Percentiles rank a stretch among this genome's conserved stretches.
Evolutionary conservation across 64 coral and sea anemone genomes (phyloP).

Genomic region (Stylophora pistillata): DNA sequence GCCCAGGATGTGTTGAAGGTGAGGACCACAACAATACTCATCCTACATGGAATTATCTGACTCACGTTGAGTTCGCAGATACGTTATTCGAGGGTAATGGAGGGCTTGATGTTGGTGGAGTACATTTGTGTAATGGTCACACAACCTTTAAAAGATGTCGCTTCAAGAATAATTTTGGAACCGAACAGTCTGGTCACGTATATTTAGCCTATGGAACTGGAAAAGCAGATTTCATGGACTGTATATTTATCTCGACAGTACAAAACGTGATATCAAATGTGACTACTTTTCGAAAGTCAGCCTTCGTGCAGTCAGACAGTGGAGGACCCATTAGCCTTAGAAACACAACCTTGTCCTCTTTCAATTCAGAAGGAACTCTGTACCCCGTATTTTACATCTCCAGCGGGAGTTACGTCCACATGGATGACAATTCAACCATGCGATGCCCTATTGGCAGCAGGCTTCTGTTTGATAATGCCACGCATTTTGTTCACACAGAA

Average conservation of each 20-base stretch:
- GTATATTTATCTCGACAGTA: neutral
- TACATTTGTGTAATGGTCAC: slow-evolving; percentile 23
- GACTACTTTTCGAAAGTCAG: neutral
- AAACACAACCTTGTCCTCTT: slow-evolving; percentile 12
- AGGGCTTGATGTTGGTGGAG: neutral
- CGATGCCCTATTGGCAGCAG: neutral
- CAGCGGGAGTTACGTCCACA: neutral
- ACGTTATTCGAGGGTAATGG: neutral
- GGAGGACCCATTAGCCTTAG: neutral
- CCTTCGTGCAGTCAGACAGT: slow-evolving; percentile 17
- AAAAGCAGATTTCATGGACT: neutral
- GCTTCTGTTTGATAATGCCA: neutral
- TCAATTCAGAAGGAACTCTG: neutral
- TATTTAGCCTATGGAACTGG: slow-evolving; percentile 25
- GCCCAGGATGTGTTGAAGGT: neutral
- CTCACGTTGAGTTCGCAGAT: neutral
- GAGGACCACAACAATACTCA: neutral
- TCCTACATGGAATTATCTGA: neutral
- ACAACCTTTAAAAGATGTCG: neutral
- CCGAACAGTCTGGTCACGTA: neutral
- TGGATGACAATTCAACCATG: neutral
- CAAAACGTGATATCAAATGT: neutral
- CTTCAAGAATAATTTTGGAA: slow-evolving; percentile 48
- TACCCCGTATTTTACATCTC: neutral
- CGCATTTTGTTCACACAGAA: no score